A percentile compares a stretch with the other conserved stretches of the same genome.
Evolutionary conservation across 2,888 invertebrate species (phyloP).

Genomic region (Netelia virgata): DNA sequence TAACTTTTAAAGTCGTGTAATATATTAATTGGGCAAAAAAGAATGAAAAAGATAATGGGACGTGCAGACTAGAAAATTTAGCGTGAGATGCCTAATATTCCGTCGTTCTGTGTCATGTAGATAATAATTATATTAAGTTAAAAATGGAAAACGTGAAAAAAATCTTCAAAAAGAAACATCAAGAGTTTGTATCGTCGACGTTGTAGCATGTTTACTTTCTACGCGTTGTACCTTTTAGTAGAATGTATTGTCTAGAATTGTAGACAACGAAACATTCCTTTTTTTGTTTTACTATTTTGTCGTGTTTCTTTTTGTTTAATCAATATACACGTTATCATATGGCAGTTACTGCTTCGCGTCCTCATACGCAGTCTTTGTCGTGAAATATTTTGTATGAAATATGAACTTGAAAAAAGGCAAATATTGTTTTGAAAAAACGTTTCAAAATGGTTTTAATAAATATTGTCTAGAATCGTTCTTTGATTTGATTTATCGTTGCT

Average conservation of each 20-base stretch:
- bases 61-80: slow-evolving; percentile 4
- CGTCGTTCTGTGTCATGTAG: neutral
- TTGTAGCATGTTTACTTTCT: slow-evolving; percentile 31
- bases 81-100: neutral
- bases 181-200: slow-evolving; percentile 13
- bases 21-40: too few relatives aligned
- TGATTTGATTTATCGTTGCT: slow-evolving; percentile 76
- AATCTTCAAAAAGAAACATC: slow-evolving; percentile 13
- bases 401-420: slow-evolving; percentile 58
- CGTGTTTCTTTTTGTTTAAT: slow-evolving; percentile 47
- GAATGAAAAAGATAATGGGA: too few relatives aligned
- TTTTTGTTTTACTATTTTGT: slow-evolving; percentile 53
- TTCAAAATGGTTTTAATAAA: slow-evolving; percentile 29
- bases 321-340: slow-evolving; percentile 69
- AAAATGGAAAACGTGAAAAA: slow-evolving; percentile 28
- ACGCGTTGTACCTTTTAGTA: slow-evolving; percentile 44
- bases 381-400: slow-evolving; percentile 35
- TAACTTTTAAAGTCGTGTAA: too few relatives aligned
- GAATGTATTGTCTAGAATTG: slow-evolving; percentile 61
- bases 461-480: slow-evolving; percentile 75
- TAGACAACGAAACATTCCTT: slow-evolving; percentile 72
- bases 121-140: neutral
- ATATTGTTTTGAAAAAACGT: slow-evolving; percentile 5
- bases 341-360: slow-evolving; percentile 71
- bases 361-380: slow-evolving; percentile 55